These are phyloP conservation scores for Florisuga fusca DNA, from an alignment of 2,797 vertebrate species.

Conservation along the genomic window DNA sequence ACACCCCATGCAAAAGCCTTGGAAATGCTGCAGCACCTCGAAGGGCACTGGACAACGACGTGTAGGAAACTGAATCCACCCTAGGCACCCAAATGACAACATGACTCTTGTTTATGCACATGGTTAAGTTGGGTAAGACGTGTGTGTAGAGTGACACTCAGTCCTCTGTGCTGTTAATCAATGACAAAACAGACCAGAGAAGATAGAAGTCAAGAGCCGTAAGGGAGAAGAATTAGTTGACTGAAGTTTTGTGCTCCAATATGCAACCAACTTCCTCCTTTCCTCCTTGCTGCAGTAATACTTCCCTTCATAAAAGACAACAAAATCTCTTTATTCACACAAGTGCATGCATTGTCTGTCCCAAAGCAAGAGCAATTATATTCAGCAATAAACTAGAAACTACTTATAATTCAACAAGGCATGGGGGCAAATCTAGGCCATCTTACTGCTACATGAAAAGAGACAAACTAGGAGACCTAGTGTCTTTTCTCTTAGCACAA, in stretches of 20 bases:
- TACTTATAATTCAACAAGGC: neutral
- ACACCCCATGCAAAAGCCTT: neutral
- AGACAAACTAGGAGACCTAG: neutral
- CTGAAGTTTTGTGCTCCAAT: neutral
- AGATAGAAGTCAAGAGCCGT: neutral
- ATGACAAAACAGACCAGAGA: neutral
- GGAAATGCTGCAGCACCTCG: neutral
- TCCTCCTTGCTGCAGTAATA: neutral
- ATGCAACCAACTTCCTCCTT: neutral
- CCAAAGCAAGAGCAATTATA: neutral
- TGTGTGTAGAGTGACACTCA: neutral
- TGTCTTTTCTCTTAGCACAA: neutral
- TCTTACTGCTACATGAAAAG: neutral
- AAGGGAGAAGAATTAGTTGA: neutral
- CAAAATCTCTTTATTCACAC: neutral
- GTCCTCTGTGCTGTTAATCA: neutral
- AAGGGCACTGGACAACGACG: neutral
- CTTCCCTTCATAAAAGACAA: neutral
- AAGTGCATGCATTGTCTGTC: accelerated
- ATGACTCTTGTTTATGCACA: neutral
- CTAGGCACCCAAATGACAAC: neutral
- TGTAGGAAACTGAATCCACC: neutral
- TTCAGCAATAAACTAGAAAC: neutral
- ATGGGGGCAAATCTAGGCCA: neutral
- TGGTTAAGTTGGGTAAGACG: neutral